Percentiles rank a stretch among this genome's conserved stretches.
These are phyloP conservation scores for Eonycteris spelaea DNA, from an alignment of 2,113 vertebrate species.

Conservation along the genomic window DNA sequence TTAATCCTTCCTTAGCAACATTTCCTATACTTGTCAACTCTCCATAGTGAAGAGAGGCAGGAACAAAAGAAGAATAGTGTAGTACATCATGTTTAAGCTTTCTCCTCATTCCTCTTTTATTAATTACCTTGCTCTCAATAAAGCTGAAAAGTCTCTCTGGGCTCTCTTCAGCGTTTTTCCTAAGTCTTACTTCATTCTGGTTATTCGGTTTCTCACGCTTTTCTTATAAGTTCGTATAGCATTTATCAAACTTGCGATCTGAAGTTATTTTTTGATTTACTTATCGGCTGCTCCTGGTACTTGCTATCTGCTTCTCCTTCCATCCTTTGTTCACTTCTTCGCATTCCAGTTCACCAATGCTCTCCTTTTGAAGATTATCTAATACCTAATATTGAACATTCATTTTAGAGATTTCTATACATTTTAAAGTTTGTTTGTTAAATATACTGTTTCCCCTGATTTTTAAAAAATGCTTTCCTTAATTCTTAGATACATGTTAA, in stretches of 20 bases:
- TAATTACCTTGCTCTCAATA: neutral
- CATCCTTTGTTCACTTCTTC: neutral
- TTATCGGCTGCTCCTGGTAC: neutral
- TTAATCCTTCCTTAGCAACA: neutral
- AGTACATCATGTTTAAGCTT: neutral
- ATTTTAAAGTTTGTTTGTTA: neutral
- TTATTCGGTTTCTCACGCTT: neutral
- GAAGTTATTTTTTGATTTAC: neutral
- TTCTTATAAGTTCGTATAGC: neutral
- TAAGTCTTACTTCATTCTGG: neutral
- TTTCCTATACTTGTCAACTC: neutral
- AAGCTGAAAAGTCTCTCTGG: neutral
- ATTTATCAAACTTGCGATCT: neutral
- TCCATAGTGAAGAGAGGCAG: neutral
- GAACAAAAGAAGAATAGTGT: neutral
- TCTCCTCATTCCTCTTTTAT: neutral
- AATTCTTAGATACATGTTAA: neutral
- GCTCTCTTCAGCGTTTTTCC: neutral
- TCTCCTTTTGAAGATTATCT: neutral
- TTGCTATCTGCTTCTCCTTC: neutral
- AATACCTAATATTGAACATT: neutral
- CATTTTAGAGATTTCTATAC: neutral
- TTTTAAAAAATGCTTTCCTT: neutral
- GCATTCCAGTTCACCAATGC: neutral
- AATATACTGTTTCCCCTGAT: neutral